Evolutionary conservation across 2,113 vertebrate species (phyloP).

Genomic region (Oncorhynchus kisutch): DNA sequence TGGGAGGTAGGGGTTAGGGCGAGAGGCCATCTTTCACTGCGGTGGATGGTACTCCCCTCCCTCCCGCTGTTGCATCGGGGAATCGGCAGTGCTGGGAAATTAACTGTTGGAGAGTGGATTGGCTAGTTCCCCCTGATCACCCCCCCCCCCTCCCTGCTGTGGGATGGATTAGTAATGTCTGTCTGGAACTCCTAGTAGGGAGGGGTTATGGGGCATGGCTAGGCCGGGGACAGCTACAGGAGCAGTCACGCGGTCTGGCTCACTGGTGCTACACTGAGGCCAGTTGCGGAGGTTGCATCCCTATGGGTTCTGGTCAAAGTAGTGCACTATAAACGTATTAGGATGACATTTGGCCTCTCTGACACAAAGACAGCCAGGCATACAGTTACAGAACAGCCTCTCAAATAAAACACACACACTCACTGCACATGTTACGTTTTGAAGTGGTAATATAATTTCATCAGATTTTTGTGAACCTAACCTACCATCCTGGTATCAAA

Average conservation of each 20-base stretch:
- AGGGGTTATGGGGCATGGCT: background rate
- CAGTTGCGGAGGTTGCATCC: no score
- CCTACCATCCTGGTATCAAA: background rate
- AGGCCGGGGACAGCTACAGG: background rate
- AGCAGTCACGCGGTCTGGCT: background rate
- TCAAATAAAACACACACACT: background rate
- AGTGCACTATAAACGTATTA: no score
- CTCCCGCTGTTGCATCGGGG: background rate
- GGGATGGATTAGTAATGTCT: conserved; percentile 3
- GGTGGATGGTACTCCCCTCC: background rate
- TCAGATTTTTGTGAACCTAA: background rate
- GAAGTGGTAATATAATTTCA: background rate
- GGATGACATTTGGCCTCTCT: background rate
- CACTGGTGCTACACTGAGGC: background rate
- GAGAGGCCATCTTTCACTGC: background rate
- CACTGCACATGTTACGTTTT: background rate
- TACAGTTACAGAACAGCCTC: background rate
- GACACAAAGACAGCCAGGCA: background rate
- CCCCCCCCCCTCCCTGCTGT: background rate
- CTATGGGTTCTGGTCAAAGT: no score
- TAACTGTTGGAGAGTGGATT: background rate
- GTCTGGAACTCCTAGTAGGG: background rate
- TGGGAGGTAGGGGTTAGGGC: background rate
- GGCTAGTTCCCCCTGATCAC: background rate
- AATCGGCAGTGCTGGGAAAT: background rate